phyloP scores from a whole-genome alignment of 2,888 invertebrate species.

The Bugulina stolonifera region DNA sequence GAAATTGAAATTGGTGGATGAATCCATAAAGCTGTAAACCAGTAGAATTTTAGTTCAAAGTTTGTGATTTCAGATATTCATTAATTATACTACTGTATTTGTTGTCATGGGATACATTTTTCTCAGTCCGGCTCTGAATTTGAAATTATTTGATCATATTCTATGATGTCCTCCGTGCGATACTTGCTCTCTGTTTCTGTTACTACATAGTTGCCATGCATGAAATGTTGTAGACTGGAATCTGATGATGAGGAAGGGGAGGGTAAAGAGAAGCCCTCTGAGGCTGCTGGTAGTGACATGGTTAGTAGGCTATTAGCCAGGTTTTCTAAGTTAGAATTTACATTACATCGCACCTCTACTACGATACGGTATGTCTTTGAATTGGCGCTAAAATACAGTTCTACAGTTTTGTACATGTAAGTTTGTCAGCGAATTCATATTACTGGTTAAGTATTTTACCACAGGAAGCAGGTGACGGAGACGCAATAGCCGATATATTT shows the following conservation, averaged over 20 bases:
- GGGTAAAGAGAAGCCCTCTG: not conserved
- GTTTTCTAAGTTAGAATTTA: not conserved
- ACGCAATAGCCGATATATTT: constrained; percentile 55
- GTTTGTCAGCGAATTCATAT: not conserved
- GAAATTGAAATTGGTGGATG: no score
- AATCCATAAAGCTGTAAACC: no score
- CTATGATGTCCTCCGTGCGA: no score
- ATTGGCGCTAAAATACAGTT: not conserved
- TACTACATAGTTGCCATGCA: no score
- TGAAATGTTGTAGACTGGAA: not conserved
- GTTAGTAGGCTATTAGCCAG: no score
- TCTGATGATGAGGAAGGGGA: constrained; percentile 1
- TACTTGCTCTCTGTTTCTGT: no score
- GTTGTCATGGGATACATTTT: no score
- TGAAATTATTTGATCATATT: no score
- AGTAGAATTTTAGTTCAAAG: no score
- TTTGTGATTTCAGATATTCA: no score
- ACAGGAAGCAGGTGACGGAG: constrained; percentile 36
- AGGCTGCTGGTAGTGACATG: not conserved
- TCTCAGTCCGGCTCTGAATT: no score
- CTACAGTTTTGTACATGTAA: not conserved
- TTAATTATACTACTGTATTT: no score
- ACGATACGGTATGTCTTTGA: not conserved
- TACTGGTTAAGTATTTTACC: not conserved
- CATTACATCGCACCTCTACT: not conserved